Percentiles rank a stretch among this genome's conserved stretches.
Evolutionary conservation across 1,140 invertebrate species (phyloP).

Genomic region (Cydia pomonella): DNA sequence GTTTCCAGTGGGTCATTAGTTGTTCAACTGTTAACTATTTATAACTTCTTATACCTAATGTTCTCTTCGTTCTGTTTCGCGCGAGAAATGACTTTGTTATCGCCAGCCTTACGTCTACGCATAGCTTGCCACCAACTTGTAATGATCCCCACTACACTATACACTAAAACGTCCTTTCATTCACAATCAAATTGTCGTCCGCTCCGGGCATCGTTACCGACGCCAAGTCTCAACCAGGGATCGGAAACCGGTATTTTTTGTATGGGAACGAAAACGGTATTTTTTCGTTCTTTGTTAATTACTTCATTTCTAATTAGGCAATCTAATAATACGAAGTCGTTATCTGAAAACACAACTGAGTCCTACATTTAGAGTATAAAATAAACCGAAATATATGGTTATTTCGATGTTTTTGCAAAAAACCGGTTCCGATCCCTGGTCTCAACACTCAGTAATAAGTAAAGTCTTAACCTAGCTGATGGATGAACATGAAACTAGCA

Average conservation of each 20-base stretch:
- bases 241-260: no score
- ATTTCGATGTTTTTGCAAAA: no score
- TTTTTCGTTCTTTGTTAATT: no score
- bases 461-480: neutral
- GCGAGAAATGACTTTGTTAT: neutral
- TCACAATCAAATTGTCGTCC: constrained; percentile 42
- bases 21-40: neutral
- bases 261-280: no score
- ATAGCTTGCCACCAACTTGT: neutral
- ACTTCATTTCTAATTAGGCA: no score
- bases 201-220: neutral
- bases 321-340: no score
- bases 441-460: no score
- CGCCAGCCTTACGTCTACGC: neutral
- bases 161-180: neutral
- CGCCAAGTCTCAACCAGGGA: neutral
- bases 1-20: neutral
- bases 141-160: neutral
- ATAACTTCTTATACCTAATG: neutral
- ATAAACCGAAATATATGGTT: no score
- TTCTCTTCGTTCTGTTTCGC: neutral
- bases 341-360: no score
- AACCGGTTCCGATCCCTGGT: no score
- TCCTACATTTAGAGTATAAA: no score
- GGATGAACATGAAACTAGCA: neutral